Conservation (phyloP, 1,140 invertebrate genomes). For the Limonius californicus region DNA sequence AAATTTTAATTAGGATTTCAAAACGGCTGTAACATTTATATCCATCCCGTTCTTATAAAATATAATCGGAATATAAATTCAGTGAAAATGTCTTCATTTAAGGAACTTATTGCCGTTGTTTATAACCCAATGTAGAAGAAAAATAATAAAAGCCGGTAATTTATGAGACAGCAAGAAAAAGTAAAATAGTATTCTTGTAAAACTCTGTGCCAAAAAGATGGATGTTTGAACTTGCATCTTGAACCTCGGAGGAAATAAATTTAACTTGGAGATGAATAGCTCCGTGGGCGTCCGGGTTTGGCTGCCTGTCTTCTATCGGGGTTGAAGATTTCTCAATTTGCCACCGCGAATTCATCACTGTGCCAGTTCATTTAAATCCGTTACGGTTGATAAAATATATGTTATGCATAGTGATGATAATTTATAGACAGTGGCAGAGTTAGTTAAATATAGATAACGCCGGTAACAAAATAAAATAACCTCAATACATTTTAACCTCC, state of each 20-base stretch:
- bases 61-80: not conserved
- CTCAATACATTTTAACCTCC: too few relatives aligned
- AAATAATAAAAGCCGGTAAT: constrained; percentile 32
- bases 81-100: constrained; percentile 27
- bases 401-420: constrained; percentile 4
- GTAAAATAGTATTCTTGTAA: constrained; percentile 35
- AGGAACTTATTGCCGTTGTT: constrained; percentile 32
- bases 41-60: not conserved
- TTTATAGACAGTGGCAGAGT: too few relatives aligned
- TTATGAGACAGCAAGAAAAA: constrained; percentile 28
- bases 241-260: constrained; percentile 38
- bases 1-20: constrained; percentile 9
- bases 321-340: constrained; percentile 39
- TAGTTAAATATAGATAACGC: too few relatives aligned
- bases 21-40: not conserved
- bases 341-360: constrained; percentile 32
- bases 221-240: constrained; percentile 39
- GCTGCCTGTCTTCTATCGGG: constrained; percentile 27
- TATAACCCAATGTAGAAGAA: constrained; percentile 23
- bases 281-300: constrained; percentile 25
- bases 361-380: constrained; percentile 8
- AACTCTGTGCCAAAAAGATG: constrained; percentile 36
- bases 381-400: constrained; percentile 8
- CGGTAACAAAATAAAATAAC: too few relatives aligned
- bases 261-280: constrained; percentile 36